Evolutionary conservation across 2,113 vertebrate species (phyloP), one percentile per base, ranked within the genome.

Genomic region (Xiphophorus maculatus): DNA sequence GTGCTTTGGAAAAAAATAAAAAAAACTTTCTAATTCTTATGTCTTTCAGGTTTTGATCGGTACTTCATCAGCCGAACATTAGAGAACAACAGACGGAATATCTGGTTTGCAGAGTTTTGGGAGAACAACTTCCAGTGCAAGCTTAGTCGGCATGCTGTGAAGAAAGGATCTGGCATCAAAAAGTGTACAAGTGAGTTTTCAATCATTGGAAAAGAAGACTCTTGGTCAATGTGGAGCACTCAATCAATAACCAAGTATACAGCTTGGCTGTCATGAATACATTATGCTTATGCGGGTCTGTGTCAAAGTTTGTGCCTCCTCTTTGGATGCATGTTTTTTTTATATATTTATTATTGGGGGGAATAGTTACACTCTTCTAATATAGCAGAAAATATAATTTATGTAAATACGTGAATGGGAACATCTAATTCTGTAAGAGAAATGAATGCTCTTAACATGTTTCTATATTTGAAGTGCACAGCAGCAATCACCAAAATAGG

Each of bases 31-130:
- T 32, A 66, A 3, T 40, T 0, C n/a, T 48, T 3, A 15, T 78
- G 69, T 81, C 74, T 0, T 80, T 69, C 89, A 99, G 97, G 97
- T 77, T 99, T 98, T 71, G 97, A 99, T 87, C 96, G 96, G 75
- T 99, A 98, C 90, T 98, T 99, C 93, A 96, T 95, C 91, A 98
- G 97, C 90, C 94, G 97, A 83, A 98, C 97, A 0, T 90, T 99
- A 78, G 97, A 98, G 92, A 99, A 99, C 93, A 99, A 99, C 93
- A 94, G 97, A 69, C 91, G 97, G 30, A 98, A 99, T 85, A 97
- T 99, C 78, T 99, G 97, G 97, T 99, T 99, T 48, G 97, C 97
- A 0, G 97, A 99, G 88, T 98, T 98, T 78, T 99, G 97, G 97
- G 97, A 99, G 87, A 97, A 98, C 33, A 99, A 99, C 74, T 99